Percentiles rank a stretch among this genome's conserved stretches.
Evolutionary conservation across 2,113 vertebrate species (phyloP).

Genomic region (Lophius piscatorius): DNA sequence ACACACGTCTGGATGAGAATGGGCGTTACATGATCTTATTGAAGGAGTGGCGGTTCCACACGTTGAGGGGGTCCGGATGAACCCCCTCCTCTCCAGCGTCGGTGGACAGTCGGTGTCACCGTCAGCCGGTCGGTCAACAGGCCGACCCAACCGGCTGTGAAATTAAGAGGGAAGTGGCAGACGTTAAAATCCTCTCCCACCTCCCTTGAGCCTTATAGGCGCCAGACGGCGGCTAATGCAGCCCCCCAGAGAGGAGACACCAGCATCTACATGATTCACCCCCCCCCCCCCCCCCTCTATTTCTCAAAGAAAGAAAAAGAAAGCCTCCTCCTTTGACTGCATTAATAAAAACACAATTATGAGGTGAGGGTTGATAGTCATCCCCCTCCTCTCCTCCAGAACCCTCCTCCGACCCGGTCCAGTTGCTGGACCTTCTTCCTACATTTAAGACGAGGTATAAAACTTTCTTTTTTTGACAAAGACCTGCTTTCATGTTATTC

Average conservation of each 20-base stretch:
- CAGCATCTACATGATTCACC: too few relatives aligned
- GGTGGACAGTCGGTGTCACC: conserved; percentile 68
- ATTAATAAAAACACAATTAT: too few relatives aligned
- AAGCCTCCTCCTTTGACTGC: too few relatives aligned
- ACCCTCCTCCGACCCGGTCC: too few relatives aligned
- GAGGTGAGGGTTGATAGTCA: too few relatives aligned
- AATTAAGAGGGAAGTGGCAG: conserved; percentile 81
- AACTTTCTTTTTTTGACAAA: too few relatives aligned
- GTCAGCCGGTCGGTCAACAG: conserved; percentile 77
- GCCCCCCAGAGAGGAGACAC: conserved; percentile 37
- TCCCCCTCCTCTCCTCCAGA: too few relatives aligned
- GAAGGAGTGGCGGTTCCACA: conserved; percentile 65
- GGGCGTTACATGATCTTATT: conserved; percentile 55
- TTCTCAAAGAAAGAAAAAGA: conserved; percentile 6
- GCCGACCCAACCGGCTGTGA: conserved; percentile 80
- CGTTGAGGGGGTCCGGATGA: conserved; percentile 65
- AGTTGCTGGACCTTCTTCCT: too few relatives aligned
- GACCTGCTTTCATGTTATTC: too few relatives aligned
- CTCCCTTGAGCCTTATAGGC: conserved; percentile 66
- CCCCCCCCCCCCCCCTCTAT: too few relatives aligned
- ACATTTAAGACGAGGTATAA: too few relatives aligned
- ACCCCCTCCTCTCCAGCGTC: conserved; percentile 62
- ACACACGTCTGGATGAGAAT: conserved; percentile 41
- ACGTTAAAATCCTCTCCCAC: conserved; percentile 73
- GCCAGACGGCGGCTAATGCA: conserved; percentile 73